These are phyloP conservation scores for Bugulina stolonifera DNA, from an alignment of 2,888 invertebrate species.

Conservation along the genomic window DNA sequence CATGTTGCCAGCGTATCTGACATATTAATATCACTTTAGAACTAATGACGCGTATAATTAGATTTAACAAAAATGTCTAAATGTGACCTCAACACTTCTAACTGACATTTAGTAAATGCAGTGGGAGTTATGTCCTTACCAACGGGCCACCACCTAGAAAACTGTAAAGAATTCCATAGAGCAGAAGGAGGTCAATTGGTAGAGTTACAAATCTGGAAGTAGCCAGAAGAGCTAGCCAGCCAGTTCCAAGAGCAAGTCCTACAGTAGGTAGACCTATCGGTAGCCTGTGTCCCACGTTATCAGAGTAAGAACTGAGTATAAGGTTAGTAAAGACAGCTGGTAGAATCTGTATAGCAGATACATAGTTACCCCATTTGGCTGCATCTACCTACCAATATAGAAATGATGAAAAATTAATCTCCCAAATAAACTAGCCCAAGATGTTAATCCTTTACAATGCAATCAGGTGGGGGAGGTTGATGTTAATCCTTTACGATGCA, in stretches of 20 bases:
- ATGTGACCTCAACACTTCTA: too few relatives aligned
- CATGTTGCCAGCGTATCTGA: too few relatives aligned
- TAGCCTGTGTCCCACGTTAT: neutral
- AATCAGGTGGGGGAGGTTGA: too few relatives aligned
- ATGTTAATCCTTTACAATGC: too few relatives aligned
- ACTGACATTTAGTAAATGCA: too few relatives aligned
- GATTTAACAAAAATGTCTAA: too few relatives aligned
- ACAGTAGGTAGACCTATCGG: neutral
- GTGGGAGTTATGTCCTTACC: too few relatives aligned
- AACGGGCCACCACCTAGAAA: neutral
- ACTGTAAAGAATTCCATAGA: neutral
- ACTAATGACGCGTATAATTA: too few relatives aligned
- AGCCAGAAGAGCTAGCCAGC: neutral
- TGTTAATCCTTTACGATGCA: too few relatives aligned
- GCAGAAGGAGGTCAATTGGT: neutral
- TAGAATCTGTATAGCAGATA: slow-evolving; percentile 12
- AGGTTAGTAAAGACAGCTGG: slow-evolving; percentile 1
- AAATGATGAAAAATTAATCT: too few relatives aligned
- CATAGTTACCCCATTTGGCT: neutral
- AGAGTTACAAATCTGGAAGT: neutral
- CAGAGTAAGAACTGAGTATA: slow-evolving; percentile 1
- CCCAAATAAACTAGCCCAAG: too few relatives aligned
- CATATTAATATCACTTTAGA: too few relatives aligned
- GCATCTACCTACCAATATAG: neutral
- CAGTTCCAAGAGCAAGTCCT: neutral